These are phyloP conservation scores for Galendromus occidentalis DNA, from an alignment of 1,140 invertebrate genomes.

Conservation along the genomic window DNA sequence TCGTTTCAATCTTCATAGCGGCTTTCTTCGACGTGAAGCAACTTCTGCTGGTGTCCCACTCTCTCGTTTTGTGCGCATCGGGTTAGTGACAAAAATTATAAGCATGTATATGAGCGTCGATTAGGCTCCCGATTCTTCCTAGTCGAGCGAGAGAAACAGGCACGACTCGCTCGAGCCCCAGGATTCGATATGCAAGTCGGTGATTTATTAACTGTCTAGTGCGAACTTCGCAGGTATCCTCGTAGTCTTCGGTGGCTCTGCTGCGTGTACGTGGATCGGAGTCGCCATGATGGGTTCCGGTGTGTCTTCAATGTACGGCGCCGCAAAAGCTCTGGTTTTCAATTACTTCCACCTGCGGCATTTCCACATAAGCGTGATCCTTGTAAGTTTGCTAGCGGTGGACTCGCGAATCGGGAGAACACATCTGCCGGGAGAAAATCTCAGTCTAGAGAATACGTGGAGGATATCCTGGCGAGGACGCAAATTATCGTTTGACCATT, in stretches of 20 bases:
- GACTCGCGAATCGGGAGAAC: background rate
- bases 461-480: background rate
- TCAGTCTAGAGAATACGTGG: background rate
- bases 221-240: background rate
- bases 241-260: background rate
- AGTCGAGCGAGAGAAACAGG: too few species aligned
- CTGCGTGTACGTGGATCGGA: background rate
- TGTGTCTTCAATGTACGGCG: background rate
- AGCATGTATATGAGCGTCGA: too few species aligned
- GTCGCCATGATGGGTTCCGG: background rate
- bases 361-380: background rate
- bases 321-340: background rate
- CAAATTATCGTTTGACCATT: background rate
- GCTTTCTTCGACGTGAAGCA: background rate
- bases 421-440: background rate
- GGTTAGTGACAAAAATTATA: too few species aligned
- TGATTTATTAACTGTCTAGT: too few species aligned
- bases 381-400: background rate
- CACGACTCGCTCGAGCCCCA: too few species aligned
- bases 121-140: too few species aligned
- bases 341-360: background rate
- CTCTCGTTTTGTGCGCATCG: background rate
- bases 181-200: too few species aligned
- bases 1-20: conserved; percentile 1
- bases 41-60: background rate